Base-by-base conservation (phyloP, 2,113 vertebrate genomes). In the Morone saxatilis region DNA sequence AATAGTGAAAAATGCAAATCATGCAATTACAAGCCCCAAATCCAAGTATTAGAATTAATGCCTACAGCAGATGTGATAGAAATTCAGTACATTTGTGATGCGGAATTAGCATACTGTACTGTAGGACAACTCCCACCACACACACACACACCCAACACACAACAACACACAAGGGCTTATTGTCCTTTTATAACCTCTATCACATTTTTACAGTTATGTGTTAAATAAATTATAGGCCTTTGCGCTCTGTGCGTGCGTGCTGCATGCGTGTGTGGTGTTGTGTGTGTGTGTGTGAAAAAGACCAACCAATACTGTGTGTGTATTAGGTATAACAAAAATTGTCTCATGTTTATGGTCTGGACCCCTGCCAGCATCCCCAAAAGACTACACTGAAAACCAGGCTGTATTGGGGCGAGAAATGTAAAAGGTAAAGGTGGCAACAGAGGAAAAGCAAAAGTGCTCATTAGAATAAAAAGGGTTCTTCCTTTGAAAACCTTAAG, bases 1-100 rank as follows among this genome's bases (percentile, higher is more conserved):
- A 89, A 91, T 81, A 80, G 73, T 81, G 86, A 89, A 89, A 91
- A 91, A 94, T 93, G 92, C 91, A 93, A 94, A 94, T 93, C 87
- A 80, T 89, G 86, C 88, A 92, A 93, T 94, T 90, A 92, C 82
- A 92, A 89, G 86, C 85, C 83, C 74, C 81, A 87, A 86, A 92
- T 86, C 90, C 83, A 92, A 88, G 82, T 88, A 81, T 92, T 88
- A 83, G 72, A 93, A 89, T 89, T 83, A 92, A 89, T 89, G 85
- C 87, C 76, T 89, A 84, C 74, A 86, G 84, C 88, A 90, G 84
- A 92, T 92, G 89, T 88, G 80, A 91, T 75, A 78, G 72, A 85
- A 90, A 82, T 84, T 9, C 90, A 91, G 86, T 85, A 81, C 78
- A 72, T 80, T 81, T 83, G 65, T 62, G 73, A 88, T 82, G 40